Evolutionary conservation across 2,797 vertebrate genomes (phyloP).

Genomic region (Taeniopygia guttata): DNA sequence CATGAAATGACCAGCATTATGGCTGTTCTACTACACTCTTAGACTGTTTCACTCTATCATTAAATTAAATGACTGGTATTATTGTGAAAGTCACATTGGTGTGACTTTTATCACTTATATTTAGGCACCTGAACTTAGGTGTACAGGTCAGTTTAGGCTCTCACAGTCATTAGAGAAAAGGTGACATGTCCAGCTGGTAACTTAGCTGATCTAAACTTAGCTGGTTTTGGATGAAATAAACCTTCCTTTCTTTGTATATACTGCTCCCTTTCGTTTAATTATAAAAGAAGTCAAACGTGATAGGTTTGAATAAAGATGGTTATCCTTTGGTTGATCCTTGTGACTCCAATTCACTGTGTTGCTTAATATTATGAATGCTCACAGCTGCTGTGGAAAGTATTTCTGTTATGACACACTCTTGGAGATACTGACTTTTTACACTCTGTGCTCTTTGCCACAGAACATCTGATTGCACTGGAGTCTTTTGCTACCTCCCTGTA

Average conservation of each 20-base stretch:
- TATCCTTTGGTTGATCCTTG: accelerated
- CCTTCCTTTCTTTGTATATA: neutral
- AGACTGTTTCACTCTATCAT: constrained; percentile 30
- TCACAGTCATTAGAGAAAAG: neutral
- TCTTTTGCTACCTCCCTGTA: neutral
- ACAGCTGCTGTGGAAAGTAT: neutral
- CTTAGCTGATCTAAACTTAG: neutral
- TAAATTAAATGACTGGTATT: constrained; percentile 51
- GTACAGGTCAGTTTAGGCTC: neutral
- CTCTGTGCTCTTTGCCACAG: neutral
- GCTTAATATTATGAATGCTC: neutral
- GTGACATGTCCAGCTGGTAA: neutral
- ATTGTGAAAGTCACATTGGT: neutral
- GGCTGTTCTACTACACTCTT: constrained; percentile 31
- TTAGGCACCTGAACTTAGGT: constrained; percentile 7
- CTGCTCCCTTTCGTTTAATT: neutral
- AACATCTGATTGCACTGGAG: neutral
- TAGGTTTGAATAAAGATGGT: neutral
- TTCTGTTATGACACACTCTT: neutral
- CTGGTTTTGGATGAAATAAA: neutral
- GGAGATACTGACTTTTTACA: neutral
- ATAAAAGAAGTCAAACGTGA: neutral
- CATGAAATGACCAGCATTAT: constrained; percentile 49
- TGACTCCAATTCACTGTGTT: neutral
- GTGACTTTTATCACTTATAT: constrained; percentile 16